Percentiles rank a stretch among this genome's conserved stretches.
These are phyloP conservation scores for Acheta domesticus DNA, from an alignment of 2,888 invertebrate species.

Conservation along the genomic window DNA sequence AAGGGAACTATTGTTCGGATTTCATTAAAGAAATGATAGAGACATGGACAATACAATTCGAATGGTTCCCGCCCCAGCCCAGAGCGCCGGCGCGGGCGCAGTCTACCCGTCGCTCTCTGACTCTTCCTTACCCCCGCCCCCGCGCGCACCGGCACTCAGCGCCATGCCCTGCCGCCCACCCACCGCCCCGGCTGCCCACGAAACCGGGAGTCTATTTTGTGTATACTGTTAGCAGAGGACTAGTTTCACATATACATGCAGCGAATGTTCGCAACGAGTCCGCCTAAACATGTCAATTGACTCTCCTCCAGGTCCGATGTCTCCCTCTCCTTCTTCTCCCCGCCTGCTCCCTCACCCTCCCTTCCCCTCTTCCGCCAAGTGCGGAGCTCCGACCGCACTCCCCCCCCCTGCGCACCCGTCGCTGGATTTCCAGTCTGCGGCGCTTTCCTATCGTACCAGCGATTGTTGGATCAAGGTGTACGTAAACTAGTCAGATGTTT, in stretches of 20 bases:
- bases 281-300: slow-evolving; percentile 2
- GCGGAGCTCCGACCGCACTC: too few relatives aligned
- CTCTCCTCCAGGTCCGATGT: neutral
- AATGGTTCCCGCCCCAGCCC: too few relatives aligned
- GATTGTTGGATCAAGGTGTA: neutral
- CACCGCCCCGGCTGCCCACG: neutral
- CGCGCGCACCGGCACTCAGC: neutral
- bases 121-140: too few relatives aligned
- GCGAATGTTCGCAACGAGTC: slow-evolving; percentile 10
- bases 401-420: too few relatives aligned
- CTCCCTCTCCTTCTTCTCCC: neutral
- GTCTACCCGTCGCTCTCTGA: too few relatives aligned
- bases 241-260: neutral
- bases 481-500: slow-evolving; percentile 3
- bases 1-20: too few relatives aligned
- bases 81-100: too few relatives aligned
- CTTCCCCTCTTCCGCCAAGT: neutral
- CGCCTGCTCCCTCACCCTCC: neutral
- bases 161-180: neutral
- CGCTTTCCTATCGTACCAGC: too few relatives aligned
- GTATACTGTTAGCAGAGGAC: neutral
- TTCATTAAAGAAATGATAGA: too few relatives aligned
- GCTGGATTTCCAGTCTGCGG: too few relatives aligned
- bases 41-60: too few relatives aligned
- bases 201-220: neutral